Evolutionary conservation across 2,888 invertebrate genomes (phyloP), one percentile per base, ranked within the genome.

Genomic region (Penaeus monodon): DNA sequence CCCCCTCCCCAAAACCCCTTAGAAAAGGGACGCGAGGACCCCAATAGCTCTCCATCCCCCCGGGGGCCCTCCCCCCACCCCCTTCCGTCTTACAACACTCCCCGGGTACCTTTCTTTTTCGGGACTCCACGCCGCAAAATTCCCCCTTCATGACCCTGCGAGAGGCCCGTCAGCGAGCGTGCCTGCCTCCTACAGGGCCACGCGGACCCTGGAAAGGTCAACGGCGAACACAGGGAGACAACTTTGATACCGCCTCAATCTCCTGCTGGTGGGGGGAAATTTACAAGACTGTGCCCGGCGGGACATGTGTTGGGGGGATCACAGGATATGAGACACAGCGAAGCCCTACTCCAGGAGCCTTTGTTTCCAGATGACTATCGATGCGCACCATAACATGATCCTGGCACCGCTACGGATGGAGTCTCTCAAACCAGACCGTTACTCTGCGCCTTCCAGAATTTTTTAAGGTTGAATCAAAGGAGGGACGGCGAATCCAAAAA

Each of bases 251-350:
- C 57, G 57, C 57, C 22, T 29, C 63, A 7, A 38, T 17, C 33
- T 63, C 29, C 38, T 66, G 29, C 49, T 84, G 84, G 27, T 63
- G 65, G 77, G 49, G 77, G 14, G 84, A 57, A 74, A 79, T n/a
- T n/a, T 63, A 29, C 79, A 85, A 70, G 57, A 38, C 64, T 74
- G 66, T 78, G 63, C 66, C 65, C 65, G 68, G 74, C 76, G 68
- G 77, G 65, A 79, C 80, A 85, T 85, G 77, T 44, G 77, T n/a
- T 44, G 12, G 86, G 68, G 82, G 86, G 86, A 83, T 87, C 82
- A 87, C 86, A 87, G 86, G 86, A 87, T 87, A 87, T 87, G 82
- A 87, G 86, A 87, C 86, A 87, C 83, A 87, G 86, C 86, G 86
- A 87, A 87, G 86, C 86, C 86, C 83, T 87, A 87, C 86, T 79